These are phyloP conservation scores for Parotocinclus haroldoi DNA, from an alignment of 2,797 vertebrate genomes.

Conservation along the genomic window DNA sequence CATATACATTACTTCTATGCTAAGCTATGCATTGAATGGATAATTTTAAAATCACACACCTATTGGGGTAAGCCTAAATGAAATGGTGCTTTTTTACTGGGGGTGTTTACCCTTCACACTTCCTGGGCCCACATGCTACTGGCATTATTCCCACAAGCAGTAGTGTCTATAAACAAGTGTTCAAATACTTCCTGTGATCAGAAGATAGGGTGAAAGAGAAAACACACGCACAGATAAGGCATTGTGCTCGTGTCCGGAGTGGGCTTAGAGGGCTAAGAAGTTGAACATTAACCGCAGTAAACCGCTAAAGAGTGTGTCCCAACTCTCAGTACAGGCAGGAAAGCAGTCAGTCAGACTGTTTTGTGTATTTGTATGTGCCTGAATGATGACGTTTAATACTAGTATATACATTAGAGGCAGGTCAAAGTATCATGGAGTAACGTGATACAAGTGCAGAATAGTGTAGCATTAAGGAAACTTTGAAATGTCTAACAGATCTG, in stretches of 20 bases:
- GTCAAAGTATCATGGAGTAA: too few species aligned
- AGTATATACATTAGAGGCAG: too few species aligned
- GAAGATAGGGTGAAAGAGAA: slow-evolving; percentile 57
- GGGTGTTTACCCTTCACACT: slow-evolving; percentile 44
- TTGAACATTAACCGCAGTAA: slow-evolving; percentile 50
- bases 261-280: slow-evolving; percentile 29
- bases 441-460: too few species aligned
- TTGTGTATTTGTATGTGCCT: too few species aligned
- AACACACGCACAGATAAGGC: slow-evolving; percentile 51
- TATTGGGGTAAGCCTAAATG: slow-evolving; percentile 32
- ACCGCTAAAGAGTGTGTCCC: slow-evolving; percentile 19
- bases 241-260: slow-evolving; percentile 46
- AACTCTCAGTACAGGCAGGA: slow-evolving; percentile 4
- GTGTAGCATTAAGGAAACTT: too few species aligned
- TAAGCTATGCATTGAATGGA: not conserved
- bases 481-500: too few species aligned
- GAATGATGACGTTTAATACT: too few species aligned
- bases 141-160: slow-evolving; percentile 42
- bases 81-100: slow-evolving; percentile 34
- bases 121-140: slow-evolving; percentile 45
- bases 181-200: slow-evolving; percentile 69
- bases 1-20: too few species aligned
- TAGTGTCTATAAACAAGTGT: slow-evolving; percentile 60
- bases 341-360: not conserved
- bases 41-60: slow-evolving; percentile 3